Base-by-base conservation (phyloP, 2,113 vertebrate species). In the Callocephalon fimbriatum region DNA sequence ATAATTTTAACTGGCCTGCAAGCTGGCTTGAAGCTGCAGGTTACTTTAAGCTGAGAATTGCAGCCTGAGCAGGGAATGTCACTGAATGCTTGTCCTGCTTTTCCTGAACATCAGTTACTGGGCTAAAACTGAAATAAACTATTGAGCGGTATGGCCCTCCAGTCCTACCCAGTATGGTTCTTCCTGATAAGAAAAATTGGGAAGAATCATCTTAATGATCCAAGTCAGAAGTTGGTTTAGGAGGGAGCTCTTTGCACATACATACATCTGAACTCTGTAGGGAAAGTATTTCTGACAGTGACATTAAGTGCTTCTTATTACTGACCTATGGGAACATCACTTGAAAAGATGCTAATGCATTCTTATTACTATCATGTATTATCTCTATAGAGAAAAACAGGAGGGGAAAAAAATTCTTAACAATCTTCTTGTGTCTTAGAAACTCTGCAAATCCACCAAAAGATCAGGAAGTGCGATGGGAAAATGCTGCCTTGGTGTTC, bases 341-440 rank as follows among this genome's bases (percentile, higher is more conserved):
- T 90, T 92, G 68, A 89, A 86, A 86, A 85, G 59, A 51, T 12
- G 7, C 3, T 70, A 76, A 53, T 65, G 9, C 10, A 20, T 81
- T 87, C 67, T 78, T 85, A n/a, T 27, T 67, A 7, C 19, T 76
- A 15, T 35, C 35, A 8, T 27, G 4, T 68, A 31, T 87, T 89
- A 65, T n/a, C 10, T 80, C 29, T 29, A 9, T 88, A 74, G 72
- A 80, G 21, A 67, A 67, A 91, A 90, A 70, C 11, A 5, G 6
- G n/a, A 45, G 4, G 6, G 9, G 5, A 7, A 51, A 42, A 80
- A 56, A 79, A 56, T 25, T 78, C 31, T 74, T 88, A 74, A 63
- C 8, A 14, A 9, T 79, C 13, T 93, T 84, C 87, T 93, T 87
- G 27, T 95, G 27, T 86, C 61, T 35, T 80, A 97, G 97, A 95